Evolutionary conservation across 2,888 invertebrate genomes (phyloP), one percentile per base, ranked within the genome.

Genomic region (Clepsis dumicolana): DNA sequence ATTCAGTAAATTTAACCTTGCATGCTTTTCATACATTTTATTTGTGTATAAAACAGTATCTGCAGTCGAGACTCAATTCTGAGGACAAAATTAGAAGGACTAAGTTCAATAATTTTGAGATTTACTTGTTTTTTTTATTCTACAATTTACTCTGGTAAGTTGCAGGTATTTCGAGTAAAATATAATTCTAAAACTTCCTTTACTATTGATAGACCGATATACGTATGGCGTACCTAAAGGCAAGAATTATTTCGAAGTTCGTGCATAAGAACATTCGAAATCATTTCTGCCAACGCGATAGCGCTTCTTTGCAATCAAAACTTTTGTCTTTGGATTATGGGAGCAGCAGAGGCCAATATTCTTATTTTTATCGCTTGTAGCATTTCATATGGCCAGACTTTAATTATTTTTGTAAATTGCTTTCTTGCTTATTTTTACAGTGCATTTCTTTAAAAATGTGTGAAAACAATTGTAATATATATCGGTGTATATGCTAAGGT

Each of bases 1-100:
- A 48, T 38, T 35, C 14, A 50, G 38, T 48, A 27, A 62, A 27
- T 21, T 16, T 16, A 21, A 27, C 27, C 25, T 50, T 57, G 67
- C 50, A 57, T 63, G 67, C 16, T 50, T 48, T 57, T 61, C 4
- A 54, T 41, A 44, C 32, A 48, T 35, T 56, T 25, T 38, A 25
- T 12, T 27, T 27, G 29, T 48, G 41, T 60, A 44, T 53, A 65
- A 57, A 29, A 25, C 25, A 1, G 21, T 48, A 18, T 2, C 3
- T 10, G 21, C 48, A 10, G 48, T 21, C 21, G 8, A 21, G 48
- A 21, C 21, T 48, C 21, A 3, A 21, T 48, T 48, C 10, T 48
- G 48, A 21, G 21, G 48, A 48, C 44, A 18, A 18, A 44, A 18
- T 44, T 44, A 44, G 44, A 44, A 18, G 44, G 18, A 10, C 18